A percentile compares a stretch with the other conserved stretches of the same genome.
Conservation (phyloP, 2,113 vertebrate genomes). For the Pyxicephalus adspersus region DNA sequence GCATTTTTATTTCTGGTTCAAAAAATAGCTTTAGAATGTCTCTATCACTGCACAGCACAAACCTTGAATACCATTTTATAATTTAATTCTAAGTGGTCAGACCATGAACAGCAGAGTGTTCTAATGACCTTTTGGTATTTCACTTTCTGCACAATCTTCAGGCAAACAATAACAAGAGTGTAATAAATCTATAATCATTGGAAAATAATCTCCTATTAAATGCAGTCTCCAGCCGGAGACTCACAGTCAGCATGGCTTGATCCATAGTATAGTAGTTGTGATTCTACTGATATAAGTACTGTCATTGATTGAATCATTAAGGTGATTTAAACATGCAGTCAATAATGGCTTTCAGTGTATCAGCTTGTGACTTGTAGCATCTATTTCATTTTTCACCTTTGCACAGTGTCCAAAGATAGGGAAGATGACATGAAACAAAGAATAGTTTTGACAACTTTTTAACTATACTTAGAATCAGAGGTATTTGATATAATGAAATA, state of each 20-base stretch:
- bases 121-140: slow-evolving; percentile 23
- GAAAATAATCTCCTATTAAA: background rate
- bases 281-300: background rate
- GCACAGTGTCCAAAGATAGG: too few relatives aligned
- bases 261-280: background rate
- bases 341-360: background rate
- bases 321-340: background rate
- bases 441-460: too few relatives aligned
- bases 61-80: background rate
- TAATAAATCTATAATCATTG: background rate
- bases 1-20: background rate
- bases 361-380: background rate
- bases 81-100: background rate
- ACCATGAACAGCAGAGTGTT: background rate
- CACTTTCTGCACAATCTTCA: background rate
- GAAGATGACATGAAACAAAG: too few relatives aligned
- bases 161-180: background rate
- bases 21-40: background rate
- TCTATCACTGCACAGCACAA: background rate
- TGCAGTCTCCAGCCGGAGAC: background rate
- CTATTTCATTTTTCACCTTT: background rate
- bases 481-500: too few relatives aligned
- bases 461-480: too few relatives aligned
- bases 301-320: background rate
- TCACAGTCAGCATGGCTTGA: background rate